Evolutionary conservation across 2,888 invertebrate genomes (phyloP), one percentile per base, ranked within the genome.

Genomic region (Sphaerophoria taeniata): DNA sequence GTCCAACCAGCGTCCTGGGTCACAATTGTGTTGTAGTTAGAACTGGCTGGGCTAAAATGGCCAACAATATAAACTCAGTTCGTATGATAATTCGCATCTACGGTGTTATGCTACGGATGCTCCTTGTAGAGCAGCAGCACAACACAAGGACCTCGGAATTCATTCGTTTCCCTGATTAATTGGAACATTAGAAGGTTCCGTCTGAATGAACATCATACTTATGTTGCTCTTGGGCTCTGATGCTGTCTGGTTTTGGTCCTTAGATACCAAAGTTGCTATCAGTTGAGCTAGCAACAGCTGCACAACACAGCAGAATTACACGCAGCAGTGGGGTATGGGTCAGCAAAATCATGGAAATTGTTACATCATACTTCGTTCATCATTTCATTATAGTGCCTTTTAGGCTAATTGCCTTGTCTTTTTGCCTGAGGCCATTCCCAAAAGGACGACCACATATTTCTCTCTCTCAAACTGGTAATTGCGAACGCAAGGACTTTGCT

Each of bases 361-460:
- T 72, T 45, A 60, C 78, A 61, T 56, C 69, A 77, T 61, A 71
- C 49, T 33, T 51, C 39, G 69, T 83, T 61, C 78, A 78, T 83
- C 82, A 83, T 83, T 78, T 78, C 65, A 73, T 73, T 78, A 71
- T 45, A 58, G 24, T 63, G 61, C 78, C 82, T 83, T 83, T 83
- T 83, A 83, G 69, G 82, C 82, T 83, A 83, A 83, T 83, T 83
- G 82, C 73, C 69, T 63, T 78, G 78, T 83, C 82, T 72, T 77
- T 49, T 16, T 12, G 82, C 56, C 56, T 45, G 56, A 49, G 72
- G 36, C 53, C 5, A 67, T 47, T 9, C 65, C 65, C 65, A 34
- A 71, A 51, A 16, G 33, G 31, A 55, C 45, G 55, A 71, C 12
- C 61, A 36, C 36, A 14, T 33, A 51, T 76, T 45, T 60, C 75